A percentile compares a stretch with the other conserved stretches of the same genome.
These are phyloP conservation scores for Orycteropus afer DNA, from an alignment of 2,113 vertebrate genomes.

Conservation along the genomic window DNA sequence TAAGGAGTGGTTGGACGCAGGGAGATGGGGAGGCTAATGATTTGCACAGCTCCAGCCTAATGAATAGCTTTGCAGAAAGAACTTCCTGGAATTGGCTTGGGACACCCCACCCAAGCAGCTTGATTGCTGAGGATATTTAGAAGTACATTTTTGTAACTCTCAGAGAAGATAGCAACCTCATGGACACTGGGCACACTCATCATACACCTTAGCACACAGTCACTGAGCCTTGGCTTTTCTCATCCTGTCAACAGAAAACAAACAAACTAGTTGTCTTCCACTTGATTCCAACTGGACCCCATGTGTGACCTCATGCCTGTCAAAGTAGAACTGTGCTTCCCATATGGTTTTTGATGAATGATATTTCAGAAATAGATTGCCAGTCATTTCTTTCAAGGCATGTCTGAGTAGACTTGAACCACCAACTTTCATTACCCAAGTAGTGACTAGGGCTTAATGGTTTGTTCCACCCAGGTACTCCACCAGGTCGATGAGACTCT, in stretches of 20 bases:
- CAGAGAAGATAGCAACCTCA: background rate
- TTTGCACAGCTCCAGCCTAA: conserved; percentile 56
- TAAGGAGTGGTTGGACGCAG: background rate
- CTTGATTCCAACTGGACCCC: background rate
- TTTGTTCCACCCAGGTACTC: background rate
- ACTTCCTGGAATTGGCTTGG: conserved; percentile 57
- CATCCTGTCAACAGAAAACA: background rate
- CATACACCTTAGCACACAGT: background rate
- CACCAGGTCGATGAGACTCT: background rate
- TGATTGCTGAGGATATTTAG: background rate
- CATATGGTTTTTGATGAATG: background rate
- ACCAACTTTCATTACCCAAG: background rate
- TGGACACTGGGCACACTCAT: background rate
- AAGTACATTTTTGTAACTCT: conserved; percentile 18
- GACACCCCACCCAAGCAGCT: conserved; percentile 21
- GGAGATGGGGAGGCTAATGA: conserved; percentile 41
- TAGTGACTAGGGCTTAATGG: background rate
- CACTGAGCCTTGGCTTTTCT: background rate
- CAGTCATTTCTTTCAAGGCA: background rate
- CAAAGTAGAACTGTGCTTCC: background rate
- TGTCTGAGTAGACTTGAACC: background rate
- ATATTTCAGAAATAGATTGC: background rate
- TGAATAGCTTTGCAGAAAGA: conserved; percentile 54
- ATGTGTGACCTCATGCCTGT: background rate
- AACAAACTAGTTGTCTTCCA: background rate